Conservation (phyloP, 2,888 invertebrate species). For the Ypsolopha sequella region DNA sequence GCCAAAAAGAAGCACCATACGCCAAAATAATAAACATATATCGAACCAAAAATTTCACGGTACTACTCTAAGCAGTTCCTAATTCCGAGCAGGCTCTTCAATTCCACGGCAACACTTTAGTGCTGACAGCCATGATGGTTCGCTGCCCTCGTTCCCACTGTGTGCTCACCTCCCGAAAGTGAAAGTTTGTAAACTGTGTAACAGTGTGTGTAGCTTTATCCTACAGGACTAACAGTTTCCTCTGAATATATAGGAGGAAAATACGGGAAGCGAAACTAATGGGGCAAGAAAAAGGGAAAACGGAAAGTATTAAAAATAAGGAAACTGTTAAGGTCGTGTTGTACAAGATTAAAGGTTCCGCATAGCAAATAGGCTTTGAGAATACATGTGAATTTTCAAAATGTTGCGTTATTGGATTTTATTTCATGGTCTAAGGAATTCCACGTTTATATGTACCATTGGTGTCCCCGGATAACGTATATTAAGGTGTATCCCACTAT, state of each 20-base stretch:
- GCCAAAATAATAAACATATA: no score
- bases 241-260: neutral
- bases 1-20: no score
- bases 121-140: constrained; percentile 12
- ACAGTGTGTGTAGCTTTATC: neutral
- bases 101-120: constrained; percentile 7
- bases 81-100: constrained; percentile 3
- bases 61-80: neutral
- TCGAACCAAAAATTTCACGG: neutral
- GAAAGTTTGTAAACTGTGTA: constrained; percentile 21
- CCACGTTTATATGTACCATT: no score
- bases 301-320: neutral
- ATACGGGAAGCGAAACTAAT: neutral
- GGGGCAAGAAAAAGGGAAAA: neutral
- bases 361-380: no score
- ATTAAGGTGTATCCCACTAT: no score
- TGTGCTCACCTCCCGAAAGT: constrained; percentile 19
- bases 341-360: no score
- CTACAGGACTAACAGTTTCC: neutral
- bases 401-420: no score
- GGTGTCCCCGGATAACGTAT: no score
- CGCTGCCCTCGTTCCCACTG: constrained; percentile 24
- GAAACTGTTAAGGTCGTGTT: no score
- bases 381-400: no score
- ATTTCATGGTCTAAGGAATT: no score